phyloP scores from a whole-genome alignment of 2,888 invertebrate species.

The Teinopalpus imperialis region DNA sequence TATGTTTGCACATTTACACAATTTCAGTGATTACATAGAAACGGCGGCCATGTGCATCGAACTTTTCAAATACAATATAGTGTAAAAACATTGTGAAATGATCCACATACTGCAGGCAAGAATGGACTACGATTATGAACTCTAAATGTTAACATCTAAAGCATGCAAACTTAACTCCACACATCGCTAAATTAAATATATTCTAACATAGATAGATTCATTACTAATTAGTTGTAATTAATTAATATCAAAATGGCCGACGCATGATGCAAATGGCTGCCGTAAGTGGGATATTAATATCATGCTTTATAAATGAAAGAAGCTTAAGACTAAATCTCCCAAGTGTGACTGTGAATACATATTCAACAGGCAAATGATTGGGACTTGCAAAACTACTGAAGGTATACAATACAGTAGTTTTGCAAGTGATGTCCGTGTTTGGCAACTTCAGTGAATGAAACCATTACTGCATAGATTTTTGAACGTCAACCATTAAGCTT shows the following conservation, averaged over 20 bases:
- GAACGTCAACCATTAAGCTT: slow-evolving; percentile 29
- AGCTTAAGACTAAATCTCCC: slow-evolving; percentile 77
- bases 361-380: slow-evolving; percentile 73
- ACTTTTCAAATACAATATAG: background rate
- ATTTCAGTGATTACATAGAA: slow-evolving; percentile 59
- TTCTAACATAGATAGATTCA: slow-evolving; percentile 6
- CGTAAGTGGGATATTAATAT: slow-evolving; percentile 67
- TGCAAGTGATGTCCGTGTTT: slow-evolving; percentile 68
- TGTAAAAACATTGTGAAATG: slow-evolving; percentile 14
- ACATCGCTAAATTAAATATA: slow-evolving; percentile 15
- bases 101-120: background rate
- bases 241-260: slow-evolving; percentile 24
- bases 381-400: slow-evolving; percentile 75
- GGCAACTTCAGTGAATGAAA: slow-evolving; percentile 54
- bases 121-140: background rate
- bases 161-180: slow-evolving; percentile 18
- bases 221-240: slow-evolving; percentile 4
- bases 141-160: slow-evolving; percentile 14
- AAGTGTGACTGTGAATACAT: slow-evolving; percentile 68
- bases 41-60: slow-evolving; percentile 49
- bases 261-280: slow-evolving; percentile 46
- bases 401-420: slow-evolving; percentile 55
- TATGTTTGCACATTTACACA: slow-evolving; percentile 78
- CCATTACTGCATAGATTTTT: slow-evolving; percentile 33
- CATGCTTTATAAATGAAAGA: slow-evolving; percentile 75